Evolutionary conservation across 2,888 invertebrate species (phyloP), one percentile per base, ranked within the genome.

Genomic region (Anthoptus insignis): DNA sequence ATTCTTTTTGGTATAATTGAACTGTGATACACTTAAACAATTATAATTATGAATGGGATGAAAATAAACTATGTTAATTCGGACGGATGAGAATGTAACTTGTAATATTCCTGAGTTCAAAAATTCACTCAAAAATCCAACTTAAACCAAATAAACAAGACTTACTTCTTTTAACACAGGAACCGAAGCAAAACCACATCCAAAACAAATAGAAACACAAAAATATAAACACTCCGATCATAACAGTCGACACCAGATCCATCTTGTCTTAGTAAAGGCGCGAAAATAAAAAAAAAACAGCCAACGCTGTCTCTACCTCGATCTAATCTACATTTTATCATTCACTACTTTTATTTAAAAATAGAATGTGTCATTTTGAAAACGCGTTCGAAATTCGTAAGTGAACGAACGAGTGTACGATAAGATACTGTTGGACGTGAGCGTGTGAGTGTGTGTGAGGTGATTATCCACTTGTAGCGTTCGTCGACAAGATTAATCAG

Each of bases 141-240:
- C n/a, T n/a, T n/a, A n/a, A n/a, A n/a, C n/a, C n/a, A n/a, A n/a
- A n/a, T n/a, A n/a, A n/a, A n/a, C 22, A 53, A 22, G 54, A 89
- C 91, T 91, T 79, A 92, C 91, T 70, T 69, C 73, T 81, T 14
- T 76, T 76, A 0, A 83, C 72, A 58, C 81, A 88, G 32, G 74
- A 78, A 0, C 90, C 89, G 45, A 92, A 90, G 73, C 91, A 92
- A 64, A 91, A 92, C 91, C 93, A 92, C 74, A 88, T 66, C 90
- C 92, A 92, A 71, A 91, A 82, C 57, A 88, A 78, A 78, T 81
- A 85, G 0, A 88, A 50, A 56, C 81, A 83, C 91, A 90, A 89
- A 56, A 84, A 81, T 24, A 89, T 14, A 61, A 87, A 79, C 59
- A 87, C 59, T 1, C 77, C 76, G 0, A 74, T 65, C 70, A 89